These are phyloP conservation scores for Dromiciops gliroides DNA, from an alignment of 2,113 vertebrate genomes.

Conservation along the genomic window DNA sequence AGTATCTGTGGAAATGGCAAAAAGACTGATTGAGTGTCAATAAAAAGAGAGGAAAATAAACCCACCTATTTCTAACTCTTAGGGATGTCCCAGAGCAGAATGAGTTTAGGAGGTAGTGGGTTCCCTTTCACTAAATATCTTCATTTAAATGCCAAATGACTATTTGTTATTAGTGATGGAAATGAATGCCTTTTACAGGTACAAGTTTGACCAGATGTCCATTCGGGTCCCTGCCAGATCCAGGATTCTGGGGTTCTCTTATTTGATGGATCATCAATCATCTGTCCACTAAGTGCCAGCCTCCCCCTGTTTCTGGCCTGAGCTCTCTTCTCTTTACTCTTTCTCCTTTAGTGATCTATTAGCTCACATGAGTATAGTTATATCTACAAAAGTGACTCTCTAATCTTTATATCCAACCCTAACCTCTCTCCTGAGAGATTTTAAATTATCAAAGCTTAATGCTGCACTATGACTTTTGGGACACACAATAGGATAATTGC, in stretches of 20 bases:
- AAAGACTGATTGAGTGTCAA: not conserved
- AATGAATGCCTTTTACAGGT: not conserved
- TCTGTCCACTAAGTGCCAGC: not conserved
- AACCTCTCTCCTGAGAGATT: not conserved
- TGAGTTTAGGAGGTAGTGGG: not conserved
- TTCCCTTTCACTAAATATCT: not conserved
- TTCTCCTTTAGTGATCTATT: not conserved
- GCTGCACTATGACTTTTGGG: not conserved
- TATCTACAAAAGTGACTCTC: not conserved
- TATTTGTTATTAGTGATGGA: not conserved
- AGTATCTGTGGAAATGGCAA: not conserved
- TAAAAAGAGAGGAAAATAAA: not conserved
- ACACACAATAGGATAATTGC: not conserved
- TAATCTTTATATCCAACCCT: not conserved
- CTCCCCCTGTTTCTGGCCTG: not conserved
- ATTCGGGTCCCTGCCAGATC: not conserved
- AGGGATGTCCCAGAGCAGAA: not conserved
- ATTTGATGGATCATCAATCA: not conserved
- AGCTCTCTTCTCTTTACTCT: not conserved
- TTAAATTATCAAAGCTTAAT: not conserved
- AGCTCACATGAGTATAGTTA: not conserved
- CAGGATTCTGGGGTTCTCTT: not conserved
- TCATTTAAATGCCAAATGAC: not conserved
- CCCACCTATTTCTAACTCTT: not conserved
- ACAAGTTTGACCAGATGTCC: not conserved